These are phyloP conservation scores for Rhea pennata DNA, from an alignment of 2,113 vertebrate genomes.

Conservation along the genomic window DNA sequence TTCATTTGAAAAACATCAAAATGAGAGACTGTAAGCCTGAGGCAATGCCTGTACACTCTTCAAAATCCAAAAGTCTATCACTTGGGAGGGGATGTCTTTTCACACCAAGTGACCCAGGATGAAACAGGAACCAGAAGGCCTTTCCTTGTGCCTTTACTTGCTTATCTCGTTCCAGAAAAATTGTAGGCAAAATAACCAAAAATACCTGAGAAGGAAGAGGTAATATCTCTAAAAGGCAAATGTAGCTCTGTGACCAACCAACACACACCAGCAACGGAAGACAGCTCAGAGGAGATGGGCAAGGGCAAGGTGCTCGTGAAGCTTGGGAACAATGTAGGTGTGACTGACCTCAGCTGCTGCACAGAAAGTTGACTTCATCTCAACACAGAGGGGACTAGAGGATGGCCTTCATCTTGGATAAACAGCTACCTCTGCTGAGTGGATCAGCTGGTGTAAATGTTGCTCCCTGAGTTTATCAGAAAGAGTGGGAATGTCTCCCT, in stretches of 20 bases:
- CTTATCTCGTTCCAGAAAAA: not conserved
- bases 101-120: not conserved
- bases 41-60: not conserved
- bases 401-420: too few relatives aligned
- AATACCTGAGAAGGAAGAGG: not conserved
- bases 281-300: too few relatives aligned
- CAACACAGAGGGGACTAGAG: too few relatives aligned
- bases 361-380: too few relatives aligned
- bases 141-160: not conserved
- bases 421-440: too few relatives aligned
- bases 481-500: too few relatives aligned
- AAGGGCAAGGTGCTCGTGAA: too few relatives aligned
- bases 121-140: not conserved
- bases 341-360: too few relatives aligned
- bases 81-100: not conserved
- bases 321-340: too few relatives aligned
- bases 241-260: not conserved
- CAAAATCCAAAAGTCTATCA: not conserved
- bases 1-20: not conserved
- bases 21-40: not conserved
- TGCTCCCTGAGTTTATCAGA: too few relatives aligned
- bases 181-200: not conserved
- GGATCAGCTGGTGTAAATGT: too few relatives aligned
- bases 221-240: not conserved
- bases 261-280: too few relatives aligned